Conservation (phyloP, 2,888 invertebrate genomes). For the Eupithecia tripunctaria region DNA sequence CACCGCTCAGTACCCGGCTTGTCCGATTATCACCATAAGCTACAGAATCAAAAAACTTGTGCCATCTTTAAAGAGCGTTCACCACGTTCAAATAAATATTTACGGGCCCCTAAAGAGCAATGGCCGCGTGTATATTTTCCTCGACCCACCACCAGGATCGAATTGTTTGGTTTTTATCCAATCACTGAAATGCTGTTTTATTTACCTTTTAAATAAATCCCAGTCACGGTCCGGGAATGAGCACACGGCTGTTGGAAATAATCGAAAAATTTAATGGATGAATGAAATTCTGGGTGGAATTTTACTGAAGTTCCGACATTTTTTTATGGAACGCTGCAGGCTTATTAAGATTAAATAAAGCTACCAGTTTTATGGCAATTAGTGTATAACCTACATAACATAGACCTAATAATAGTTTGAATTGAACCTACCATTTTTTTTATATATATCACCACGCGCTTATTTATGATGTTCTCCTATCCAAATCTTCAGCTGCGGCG, state of each 20-base stretch:
- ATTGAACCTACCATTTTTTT: no score
- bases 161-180: slow-evolving; percentile 35
- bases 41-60: neutral
- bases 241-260: slow-evolving; percentile 5
- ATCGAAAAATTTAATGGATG: slow-evolving; percentile 2
- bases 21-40: neutral
- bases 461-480: no score
- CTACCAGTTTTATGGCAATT: neutral
- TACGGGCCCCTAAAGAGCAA: slow-evolving; percentile 28
- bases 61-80: neutral
- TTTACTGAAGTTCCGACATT: neutral
- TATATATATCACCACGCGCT: no score
- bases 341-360: neutral
- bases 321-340: neutral
- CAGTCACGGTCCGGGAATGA: neutral
- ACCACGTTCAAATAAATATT: slow-evolving; percentile 7
- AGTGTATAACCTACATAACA: no score
- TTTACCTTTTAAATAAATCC: slow-evolving; percentile 27
- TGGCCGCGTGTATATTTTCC: slow-evolving; percentile 31
- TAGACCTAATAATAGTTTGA: no score
- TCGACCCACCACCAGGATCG: slow-evolving; percentile 28
- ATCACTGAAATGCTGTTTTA: slow-evolving; percentile 36
- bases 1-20: no score
- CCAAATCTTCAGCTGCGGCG: no score
- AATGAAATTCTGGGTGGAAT: neutral